Base-by-base conservation (phyloP, 2,888 invertebrate species). In the Neocrepidodera transversa region DNA sequence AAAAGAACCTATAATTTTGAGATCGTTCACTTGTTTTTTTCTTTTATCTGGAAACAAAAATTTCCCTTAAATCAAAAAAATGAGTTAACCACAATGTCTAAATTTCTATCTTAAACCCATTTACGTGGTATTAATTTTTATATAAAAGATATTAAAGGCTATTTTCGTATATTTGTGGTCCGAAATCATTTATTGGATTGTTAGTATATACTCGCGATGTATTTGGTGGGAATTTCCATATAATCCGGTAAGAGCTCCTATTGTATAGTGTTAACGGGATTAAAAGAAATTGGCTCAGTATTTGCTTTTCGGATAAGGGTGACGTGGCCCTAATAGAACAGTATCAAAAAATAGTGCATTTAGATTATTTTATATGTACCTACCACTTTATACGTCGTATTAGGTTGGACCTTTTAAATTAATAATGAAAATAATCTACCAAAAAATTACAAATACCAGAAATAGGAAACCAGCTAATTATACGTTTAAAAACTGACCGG, bases 301-400 rank as follows among this genome's bases (percentile, higher is more conserved):
- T 75, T 75, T 74, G 62, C 73, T 66, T 68, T 71, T 72, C 70
- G 71, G 74, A 74, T 75, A 60, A 69, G 42, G 20, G 68, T 67
- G 66, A 66, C 58, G 52, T 42, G 51, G 58, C 48, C 42, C 48
- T 53, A 54, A 13, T 13, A 32, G 32, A 10, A 13, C 6, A 1
- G 11, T 32, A 13, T 5, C 32, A 32, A 32, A 32, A 32, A 32
- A 32, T 32, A 28, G n/a, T n/a, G n/a, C n/a, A n/a, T n/a, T n/a
- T n/a, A n/a, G n/a, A n/a, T n/a, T n/a, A n/a, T n/a, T n/a, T n/a
- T n/a, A n/a, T n/a, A n/a, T n/a, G n/a, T n/a, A n/a, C n/a, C n/a
- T n/a, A n/a, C n/a, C n/a, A n/a, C n/a, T n/a, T n/a, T n/a, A n/a
- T n/a, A n/a, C n/a, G n/a, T n/a, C n/a, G n/a, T n/a, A n/a, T n/a